A percentile compares a stretch with the other conserved stretches of the same genome.
phyloP scores from a whole-genome alignment of 1,140 invertebrate species.

The Melanaphis sacchari region DNA sequence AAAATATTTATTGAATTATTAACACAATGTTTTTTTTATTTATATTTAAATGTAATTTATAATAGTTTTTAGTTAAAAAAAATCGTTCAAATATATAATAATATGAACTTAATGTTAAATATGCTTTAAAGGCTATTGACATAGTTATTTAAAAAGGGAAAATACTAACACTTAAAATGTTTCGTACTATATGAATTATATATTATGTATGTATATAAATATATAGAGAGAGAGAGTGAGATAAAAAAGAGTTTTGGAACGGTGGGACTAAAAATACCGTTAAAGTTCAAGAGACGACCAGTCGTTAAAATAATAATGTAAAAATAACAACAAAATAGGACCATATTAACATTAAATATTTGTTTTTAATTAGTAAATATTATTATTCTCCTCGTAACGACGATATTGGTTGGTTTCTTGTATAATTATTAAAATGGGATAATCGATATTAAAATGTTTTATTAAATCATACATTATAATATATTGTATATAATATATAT shows the following conservation, averaged over 20 bases:
- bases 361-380: background rate
- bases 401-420: background rate
- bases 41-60: background rate
- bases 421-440: background rate
- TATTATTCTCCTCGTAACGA: background rate
- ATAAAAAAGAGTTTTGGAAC: background rate
- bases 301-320: slow-evolving; percentile 12
- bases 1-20: background rate
- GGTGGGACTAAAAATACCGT: background rate
- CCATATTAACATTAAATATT: slow-evolving; percentile 16
- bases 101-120: background rate
- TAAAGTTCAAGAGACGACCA: background rate
- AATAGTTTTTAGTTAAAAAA: background rate
- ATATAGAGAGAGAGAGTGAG: background rate
- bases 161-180: background rate
- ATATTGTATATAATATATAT: too few species aligned
- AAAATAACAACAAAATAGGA: background rate
- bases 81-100: background rate
- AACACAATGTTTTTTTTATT: background rate
- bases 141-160: background rate
- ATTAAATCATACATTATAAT: too few species aligned
- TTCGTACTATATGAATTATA: background rate
- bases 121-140: background rate
- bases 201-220: background rate
- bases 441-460: background rate